Conservation (phyloP, 2,113 vertebrate genomes). For the Perognathus longimembris region DNA sequence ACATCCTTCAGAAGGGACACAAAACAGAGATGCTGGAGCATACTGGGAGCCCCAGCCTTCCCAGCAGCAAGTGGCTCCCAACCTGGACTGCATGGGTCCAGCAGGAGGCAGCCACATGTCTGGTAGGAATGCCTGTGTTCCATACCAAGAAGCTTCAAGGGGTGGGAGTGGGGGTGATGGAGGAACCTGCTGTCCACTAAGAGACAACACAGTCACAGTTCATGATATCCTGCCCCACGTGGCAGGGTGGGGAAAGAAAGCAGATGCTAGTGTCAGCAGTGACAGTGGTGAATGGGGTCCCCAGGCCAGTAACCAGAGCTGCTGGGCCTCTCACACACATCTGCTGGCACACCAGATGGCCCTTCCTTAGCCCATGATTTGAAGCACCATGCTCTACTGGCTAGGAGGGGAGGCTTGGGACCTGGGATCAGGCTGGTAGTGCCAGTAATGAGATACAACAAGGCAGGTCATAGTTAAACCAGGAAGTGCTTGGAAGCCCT, state of each 20-base stretch:
- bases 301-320: not conserved
- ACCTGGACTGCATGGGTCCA: not conserved
- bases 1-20: constrained; percentile 90
- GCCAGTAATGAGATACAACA: not conserved
- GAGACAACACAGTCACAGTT: accelerated
- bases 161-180: not conserved
- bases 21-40: not conserved
- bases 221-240: no score
- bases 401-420: not conserved
- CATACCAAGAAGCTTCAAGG: not conserved
- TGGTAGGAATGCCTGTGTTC: not conserved
- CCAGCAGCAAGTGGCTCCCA: not conserved
- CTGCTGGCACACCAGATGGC: not conserved
- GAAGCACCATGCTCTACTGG: not conserved
- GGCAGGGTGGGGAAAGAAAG: not conserved
- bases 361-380: not conserved
- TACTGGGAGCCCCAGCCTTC: not conserved
- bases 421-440: no score
- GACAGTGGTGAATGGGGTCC: not conserved
- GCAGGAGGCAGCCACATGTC: not conserved
- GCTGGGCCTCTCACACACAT: not conserved
- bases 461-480: no score
- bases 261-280: not conserved
- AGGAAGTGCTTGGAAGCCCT: not conserved
- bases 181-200: not conserved